Evolutionary conservation across 2,888 invertebrate genomes (phyloP).

Genomic region (Polymixis lichenea): DNA sequence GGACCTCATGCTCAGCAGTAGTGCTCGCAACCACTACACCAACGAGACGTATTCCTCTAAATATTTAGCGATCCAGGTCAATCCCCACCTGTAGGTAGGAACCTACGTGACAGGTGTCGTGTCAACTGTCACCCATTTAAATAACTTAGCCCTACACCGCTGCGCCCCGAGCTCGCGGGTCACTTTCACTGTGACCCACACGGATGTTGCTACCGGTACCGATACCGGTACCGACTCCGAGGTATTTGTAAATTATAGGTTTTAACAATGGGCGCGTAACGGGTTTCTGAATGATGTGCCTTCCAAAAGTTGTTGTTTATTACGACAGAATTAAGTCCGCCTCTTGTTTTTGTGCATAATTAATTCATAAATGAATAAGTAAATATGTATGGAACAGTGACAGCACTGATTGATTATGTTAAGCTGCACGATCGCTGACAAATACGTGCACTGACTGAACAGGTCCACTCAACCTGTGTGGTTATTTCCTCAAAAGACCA

Average conservation of each 20-base stretch:
- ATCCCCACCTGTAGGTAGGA: not conserved
- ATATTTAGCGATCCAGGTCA: too few species aligned
- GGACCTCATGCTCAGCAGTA: too few species aligned
- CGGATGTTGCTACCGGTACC: conserved; percentile 32
- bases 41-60: too few species aligned
- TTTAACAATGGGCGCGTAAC: conserved; percentile 20
- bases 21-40: too few species aligned
- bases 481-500: too few species aligned
- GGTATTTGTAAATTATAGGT: conserved; percentile 50
- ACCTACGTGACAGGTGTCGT: not conserved
- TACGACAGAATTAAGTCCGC: not conserved
- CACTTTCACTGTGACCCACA: conserved; percentile 56
- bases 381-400: not conserved
- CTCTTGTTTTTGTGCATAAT: not conserved
- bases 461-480: too few species aligned
- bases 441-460: too few species aligned
- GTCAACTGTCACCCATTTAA: conserved; percentile 7
- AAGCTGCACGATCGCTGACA: too few species aligned
- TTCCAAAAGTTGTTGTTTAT: conserved; percentile 4
- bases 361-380: not conserved
- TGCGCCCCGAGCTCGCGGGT: conserved; percentile 11
- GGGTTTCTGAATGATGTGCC: not conserved
- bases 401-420: not conserved
- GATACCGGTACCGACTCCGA: not conserved
- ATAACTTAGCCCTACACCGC: conserved; percentile 39